These are phyloP conservation scores for Eudorcas thomsonii DNA, from an alignment of 2,113 vertebrate genomes.

Conservation along the genomic window DNA sequence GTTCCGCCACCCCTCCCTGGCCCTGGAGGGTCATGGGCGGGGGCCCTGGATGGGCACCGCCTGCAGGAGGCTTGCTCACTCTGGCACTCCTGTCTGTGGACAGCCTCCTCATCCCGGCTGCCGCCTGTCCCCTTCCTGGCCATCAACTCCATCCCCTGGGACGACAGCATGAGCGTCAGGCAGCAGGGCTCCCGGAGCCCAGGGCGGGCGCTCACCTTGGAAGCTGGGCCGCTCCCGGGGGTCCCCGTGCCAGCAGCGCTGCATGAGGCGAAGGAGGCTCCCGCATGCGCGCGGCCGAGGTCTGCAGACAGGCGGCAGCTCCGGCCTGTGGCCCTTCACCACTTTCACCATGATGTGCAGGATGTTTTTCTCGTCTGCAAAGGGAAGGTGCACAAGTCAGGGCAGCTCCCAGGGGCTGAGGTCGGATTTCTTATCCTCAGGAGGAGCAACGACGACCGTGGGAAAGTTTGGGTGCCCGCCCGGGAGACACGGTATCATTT, in stretches of 20 bases:
- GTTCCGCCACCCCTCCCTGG: rapidly evolving
- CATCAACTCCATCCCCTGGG: background rate
- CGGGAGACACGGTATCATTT: rapidly evolving
- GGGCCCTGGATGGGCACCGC: background rate
- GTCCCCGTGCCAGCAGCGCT: constrained; percentile 91
- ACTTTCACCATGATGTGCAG: constrained; percentile 99
- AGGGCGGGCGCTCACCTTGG: constrained; percentile 84
- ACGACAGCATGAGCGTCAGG: rapidly evolving
- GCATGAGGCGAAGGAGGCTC: constrained; percentile 92
- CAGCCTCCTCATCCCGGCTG: rapidly evolving
- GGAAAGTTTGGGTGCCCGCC: rapidly evolving
- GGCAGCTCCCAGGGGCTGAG: background rate
- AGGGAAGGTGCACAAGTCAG: background rate
- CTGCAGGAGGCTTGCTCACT: background rate
- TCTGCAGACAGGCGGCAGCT: constrained; percentile 88
- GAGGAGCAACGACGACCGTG: background rate
- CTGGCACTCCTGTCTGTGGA: rapidly evolving
- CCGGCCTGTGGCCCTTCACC: constrained; percentile 94
- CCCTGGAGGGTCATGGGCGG: background rate
- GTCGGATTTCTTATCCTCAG: rapidly evolving
- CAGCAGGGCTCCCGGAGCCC: rapidly evolving
- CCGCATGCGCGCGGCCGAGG: constrained; percentile 88
- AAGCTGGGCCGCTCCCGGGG: constrained; percentile 91
- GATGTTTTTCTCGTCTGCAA: constrained; percentile 95
- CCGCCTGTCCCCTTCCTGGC: background rate